Percentiles rank a stretch among this genome's conserved stretches.
Evolutionary conservation across 2,797 vertebrate genomes (phyloP).

Genomic region (Chrysocyon brachyurus): DNA sequence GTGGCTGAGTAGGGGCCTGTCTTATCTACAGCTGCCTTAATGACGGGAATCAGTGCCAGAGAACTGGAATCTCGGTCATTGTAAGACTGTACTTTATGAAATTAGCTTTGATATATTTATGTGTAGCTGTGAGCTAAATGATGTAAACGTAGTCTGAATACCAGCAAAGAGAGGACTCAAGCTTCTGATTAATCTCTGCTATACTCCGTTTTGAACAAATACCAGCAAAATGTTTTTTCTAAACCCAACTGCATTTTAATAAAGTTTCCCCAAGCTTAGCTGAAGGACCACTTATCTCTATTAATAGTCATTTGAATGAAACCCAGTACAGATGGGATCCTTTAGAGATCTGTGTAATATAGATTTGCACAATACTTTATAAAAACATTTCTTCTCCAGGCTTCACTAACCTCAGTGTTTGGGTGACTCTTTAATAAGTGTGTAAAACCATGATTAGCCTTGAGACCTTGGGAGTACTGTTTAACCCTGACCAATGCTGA

Average conservation of each 20-base stretch:
- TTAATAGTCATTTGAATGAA: background rate
- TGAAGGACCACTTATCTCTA: background rate
- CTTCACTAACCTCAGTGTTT: background rate
- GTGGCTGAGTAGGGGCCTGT: background rate
- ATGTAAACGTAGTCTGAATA: constrained; percentile 1
- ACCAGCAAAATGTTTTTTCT: background rate
- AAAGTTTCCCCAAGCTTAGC: background rate
- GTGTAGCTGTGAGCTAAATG: background rate
- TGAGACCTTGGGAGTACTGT: background rate
- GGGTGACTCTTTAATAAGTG: background rate
- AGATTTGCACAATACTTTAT: background rate
- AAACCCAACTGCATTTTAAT: constrained; percentile 11
- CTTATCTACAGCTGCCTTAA: background rate
- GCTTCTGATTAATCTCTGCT: background rate
- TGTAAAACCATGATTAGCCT: background rate
- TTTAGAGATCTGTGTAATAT: background rate
- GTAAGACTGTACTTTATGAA: background rate
- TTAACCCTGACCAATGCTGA: background rate
- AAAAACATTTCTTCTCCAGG: background rate
- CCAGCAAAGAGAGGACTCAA: background rate
- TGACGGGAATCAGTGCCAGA: background rate
- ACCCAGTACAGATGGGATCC: background rate
- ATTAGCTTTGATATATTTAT: background rate
- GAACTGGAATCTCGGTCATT: background rate
- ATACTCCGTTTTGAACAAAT: background rate